Evolutionary conservation across 1,140 invertebrate species (phyloP), one percentile per base, ranked within the genome.

Genomic region (Drosophila parvula): DNA sequence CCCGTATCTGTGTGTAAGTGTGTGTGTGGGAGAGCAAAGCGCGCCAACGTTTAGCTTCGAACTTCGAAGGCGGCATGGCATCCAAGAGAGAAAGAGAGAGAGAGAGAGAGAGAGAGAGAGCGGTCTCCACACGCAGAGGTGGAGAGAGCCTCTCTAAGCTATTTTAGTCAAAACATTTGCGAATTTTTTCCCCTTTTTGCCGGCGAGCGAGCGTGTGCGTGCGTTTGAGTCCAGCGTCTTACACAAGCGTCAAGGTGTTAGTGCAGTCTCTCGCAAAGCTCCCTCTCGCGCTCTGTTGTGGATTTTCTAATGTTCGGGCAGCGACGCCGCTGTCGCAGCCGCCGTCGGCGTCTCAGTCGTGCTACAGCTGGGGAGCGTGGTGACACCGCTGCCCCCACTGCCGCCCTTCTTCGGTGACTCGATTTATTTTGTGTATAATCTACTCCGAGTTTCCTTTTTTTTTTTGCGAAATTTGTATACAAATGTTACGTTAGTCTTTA

Each of bases 161-260:
- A 81, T 86, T 89, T 89, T 89, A 89, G 85, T 80, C 84, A 89
- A 89, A 89, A 89, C 84, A 89, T 89, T 89, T 73, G 84, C 84
- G 57, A 89, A 78, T 78, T 84, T 89, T 78, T 84, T 76, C 36
- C 45, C 74, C 69, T 83, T 88, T 86, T 88, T 79, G 77, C 83
- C 84, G 83, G 79, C 76, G 59, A 69, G 53, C 45, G 34, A 68
- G 48, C 60, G 70, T 55, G 38, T 56, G 70, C 30, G 38, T 47
- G 41, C 41, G 58, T 50, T 58, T 79, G 59, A 53, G 62, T 56
- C 51, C 55, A 32, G 30, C 36, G 58, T 75, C 64, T 71, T 64
- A 71, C 67, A 62, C 73, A 84, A 81, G 43, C 51, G 50, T 55
- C 47, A 56, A 58, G 27, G 84, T 89, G 70, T 80, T 89, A 62